Percentiles rank a stretch among this genome's conserved stretches.
phyloP scores from a whole-genome alignment of 1,140 invertebrate genomes.

The Drosophila repletoides region DNA sequence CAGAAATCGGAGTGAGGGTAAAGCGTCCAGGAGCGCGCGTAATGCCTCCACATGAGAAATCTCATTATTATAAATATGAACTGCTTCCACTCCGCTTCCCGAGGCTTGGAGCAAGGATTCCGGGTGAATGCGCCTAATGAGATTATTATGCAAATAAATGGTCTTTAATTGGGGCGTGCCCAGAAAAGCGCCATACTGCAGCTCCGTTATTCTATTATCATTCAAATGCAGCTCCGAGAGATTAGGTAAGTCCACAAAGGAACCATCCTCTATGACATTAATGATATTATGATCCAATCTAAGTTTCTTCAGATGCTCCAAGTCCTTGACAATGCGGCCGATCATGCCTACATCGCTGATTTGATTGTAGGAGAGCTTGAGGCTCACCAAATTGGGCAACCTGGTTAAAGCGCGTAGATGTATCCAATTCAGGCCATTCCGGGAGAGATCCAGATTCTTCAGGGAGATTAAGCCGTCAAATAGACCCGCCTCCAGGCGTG shows the following conservation, averaged over 20 bases:
- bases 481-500: conserved; percentile 87
- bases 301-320: conserved; percentile 87
- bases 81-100: conserved; percentile 88
- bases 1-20: conserved; percentile 89
- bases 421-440: conserved; percentile 90
- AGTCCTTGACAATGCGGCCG: conserved; percentile 88
- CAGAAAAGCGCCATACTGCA: conserved; percentile 91
- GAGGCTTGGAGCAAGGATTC: conserved; percentile 90
- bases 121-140: conserved; percentile 89
- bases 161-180: conserved; percentile 88
- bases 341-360: conserved; percentile 90
- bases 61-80: conserved; percentile 89
- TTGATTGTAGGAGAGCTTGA: conserved; percentile 88
- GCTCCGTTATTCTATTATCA: conserved; percentile 88
- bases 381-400: conserved; percentile 87
- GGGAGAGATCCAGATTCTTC: conserved; percentile 88
- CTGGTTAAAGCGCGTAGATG: conserved; percentile 89
- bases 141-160: conserved; percentile 90
- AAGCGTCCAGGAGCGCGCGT: conserved; percentile 87
- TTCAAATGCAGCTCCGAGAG: conserved; percentile 88
- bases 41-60: conserved; percentile 88
- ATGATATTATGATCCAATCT: conserved; percentile 89
- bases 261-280: conserved; percentile 87
- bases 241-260: conserved; percentile 90
- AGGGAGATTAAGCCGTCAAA: conserved; percentile 89